Base-by-base conservation (phyloP, 2,888 invertebrate genomes). In the Lobophora halterata region DNA sequence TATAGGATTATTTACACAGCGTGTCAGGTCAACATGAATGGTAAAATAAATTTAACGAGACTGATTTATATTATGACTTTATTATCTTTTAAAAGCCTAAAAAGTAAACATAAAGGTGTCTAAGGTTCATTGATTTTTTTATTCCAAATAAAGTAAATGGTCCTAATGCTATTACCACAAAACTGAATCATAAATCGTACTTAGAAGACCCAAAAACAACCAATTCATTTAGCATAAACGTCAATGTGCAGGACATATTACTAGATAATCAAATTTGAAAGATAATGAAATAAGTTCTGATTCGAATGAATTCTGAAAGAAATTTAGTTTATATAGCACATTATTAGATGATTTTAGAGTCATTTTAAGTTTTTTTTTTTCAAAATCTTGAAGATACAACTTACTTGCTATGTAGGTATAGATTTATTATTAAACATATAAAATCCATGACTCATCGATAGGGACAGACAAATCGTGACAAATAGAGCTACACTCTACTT, bases 31-130 rank as follows among this genome's bases (percentile, higher is more conserved):
- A 45, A 39, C 10, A 12, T 32, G 3, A 24, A 10, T 8, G n/a
- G 11, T 8, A 24, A 29, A 24, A 25, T 25, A 28, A 33, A 30
- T 18, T 9, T 17, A 4, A 21, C 27, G 18, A 20, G 19, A 42
- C 30, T 33, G 35, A 25, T 36, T 23, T 25, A 41, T 47, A 46
- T 46, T 32, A 49, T 49, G 33, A 46, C 45, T 49, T 21, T 40
- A 52, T 49, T 37, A 43, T 18, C 9, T 31, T 21, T 33, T 30
- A 31, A 35, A n/a, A n/a, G n/a, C n/a, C n/a, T n/a, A n/a, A n/a
- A n/a, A 36, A 36, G 24, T 24, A 30, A 35, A 36, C 46, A 32
- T 27, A 20, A 40, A 32, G 24, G n/a, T n/a, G n/a, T n/a, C n/a
- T n/a, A n/a, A n/a, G n/a, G 20, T 25, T 42, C 11, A 25, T 32